Base-by-base conservation (phyloP, 2,797 vertebrate genomes). In the Poecilia gillii region DNA sequence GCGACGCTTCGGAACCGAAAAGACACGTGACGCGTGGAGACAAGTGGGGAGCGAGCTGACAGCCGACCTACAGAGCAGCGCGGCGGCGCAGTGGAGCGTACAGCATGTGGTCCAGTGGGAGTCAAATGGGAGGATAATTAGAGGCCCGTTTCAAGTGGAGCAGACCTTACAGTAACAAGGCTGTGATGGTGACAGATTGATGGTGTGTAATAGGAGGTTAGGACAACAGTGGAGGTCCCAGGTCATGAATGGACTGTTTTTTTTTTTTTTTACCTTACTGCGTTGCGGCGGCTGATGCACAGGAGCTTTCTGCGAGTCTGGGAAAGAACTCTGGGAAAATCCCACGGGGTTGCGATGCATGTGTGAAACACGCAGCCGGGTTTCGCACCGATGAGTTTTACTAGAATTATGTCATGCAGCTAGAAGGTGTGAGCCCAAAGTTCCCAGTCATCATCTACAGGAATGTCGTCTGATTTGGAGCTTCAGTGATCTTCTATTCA, bases 61-160 rank as follows among this genome's bases (percentile, higher is more conserved):
- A 75, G 74, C 78, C 47, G 85, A 91, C 89, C 91, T 88, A 90
- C 92, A 88, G 82, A 81, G 87, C 84, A 86, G 85, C 43, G 81
- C 66, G 85, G 83, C 87, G 74, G 88, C 84, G 82, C 85, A 81
- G 84, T 31, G 62, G 76, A 86, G 91, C 84, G 45, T 92, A 92
- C 88, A 86, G 88, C 62, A 92, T 94, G 94, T 92, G 93, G 92
- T 93, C 90, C 91, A 78, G 93, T 91, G 91, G 94, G 92, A 93
- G 93, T 92, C 1, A 74, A 90, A 86, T 85, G 83, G 86, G 83
- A 89, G 88, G 13, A 79, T 94, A 94, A 95, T 94, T 92, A 94
- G 82, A 95, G 94, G 90, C 89, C 82, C 81, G 88, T 91, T 87
- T 93, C 86, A 89, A 94, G 91, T 89, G 91, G 90, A 92, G 77